These are phyloP conservation scores for Elachura formosa DNA, from an alignment of 2,113 vertebrate genomes.

Conservation along the genomic window DNA sequence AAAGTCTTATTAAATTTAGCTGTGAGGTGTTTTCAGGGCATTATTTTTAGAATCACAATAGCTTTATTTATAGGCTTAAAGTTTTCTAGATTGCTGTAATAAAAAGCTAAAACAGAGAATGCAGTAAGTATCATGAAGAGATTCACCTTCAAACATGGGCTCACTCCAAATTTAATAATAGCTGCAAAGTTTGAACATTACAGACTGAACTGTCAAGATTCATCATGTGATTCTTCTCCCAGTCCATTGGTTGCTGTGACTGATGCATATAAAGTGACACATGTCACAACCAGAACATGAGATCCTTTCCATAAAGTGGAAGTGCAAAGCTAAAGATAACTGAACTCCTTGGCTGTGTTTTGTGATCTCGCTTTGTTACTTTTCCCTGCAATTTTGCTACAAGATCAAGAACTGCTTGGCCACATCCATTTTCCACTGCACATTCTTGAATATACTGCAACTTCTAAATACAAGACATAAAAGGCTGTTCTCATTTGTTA, in stretches of 20 bases:
- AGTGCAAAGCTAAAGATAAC: background rate
- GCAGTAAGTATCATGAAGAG: background rate
- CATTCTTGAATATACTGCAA: background rate
- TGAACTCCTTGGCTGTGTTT: background rate
- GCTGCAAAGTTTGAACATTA: background rate
- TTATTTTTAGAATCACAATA: conserved; percentile 22
- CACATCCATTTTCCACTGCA: background rate
- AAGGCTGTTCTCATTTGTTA: background rate
- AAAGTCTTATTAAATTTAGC: background rate
- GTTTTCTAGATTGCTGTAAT: background rate
- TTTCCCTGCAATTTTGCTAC: background rate
- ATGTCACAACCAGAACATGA: background rate
- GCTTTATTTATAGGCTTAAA: background rate
- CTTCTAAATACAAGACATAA: background rate
- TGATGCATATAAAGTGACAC: background rate
- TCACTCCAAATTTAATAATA: background rate
- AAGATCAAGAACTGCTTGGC: background rate
- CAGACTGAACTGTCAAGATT: background rate
- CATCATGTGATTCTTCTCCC: background rate
- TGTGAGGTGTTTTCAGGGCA: background rate
- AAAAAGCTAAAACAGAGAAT: background rate
- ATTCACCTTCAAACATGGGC: background rate
- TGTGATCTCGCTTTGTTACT: background rate
- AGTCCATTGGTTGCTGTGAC: background rate
- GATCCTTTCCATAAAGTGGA: background rate